Evolutionary conservation across 2,888 invertebrate genomes (phyloP).

Genomic region (Ennomos quercinarius): DNA sequence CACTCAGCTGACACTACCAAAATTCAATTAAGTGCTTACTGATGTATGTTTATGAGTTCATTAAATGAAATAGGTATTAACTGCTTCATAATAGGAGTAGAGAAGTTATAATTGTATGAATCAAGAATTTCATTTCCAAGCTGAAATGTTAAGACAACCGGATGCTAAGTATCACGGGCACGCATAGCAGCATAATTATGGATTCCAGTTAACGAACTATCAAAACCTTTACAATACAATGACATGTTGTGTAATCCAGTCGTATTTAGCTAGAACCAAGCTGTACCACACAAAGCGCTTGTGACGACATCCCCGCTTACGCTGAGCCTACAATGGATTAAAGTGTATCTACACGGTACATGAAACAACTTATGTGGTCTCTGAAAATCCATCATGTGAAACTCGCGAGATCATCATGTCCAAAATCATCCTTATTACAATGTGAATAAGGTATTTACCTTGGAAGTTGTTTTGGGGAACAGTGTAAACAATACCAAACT

Average conservation of each 20-base stretch:
- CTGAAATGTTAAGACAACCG: no score
- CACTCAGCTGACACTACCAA: constrained; percentile 17
- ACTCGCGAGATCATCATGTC: not conserved
- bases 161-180: no score
- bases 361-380: constrained; percentile 23
- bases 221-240: constrained; percentile 1
- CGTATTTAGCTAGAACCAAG: constrained; percentile 30
- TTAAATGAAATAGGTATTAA: not conserved
- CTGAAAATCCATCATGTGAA: constrained; percentile 23
- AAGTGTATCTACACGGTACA: constrained; percentile 29
- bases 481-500: constrained; percentile 16
- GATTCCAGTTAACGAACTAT: not conserved
- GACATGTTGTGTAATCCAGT: constrained; percentile 16
- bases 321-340: constrained; percentile 47
- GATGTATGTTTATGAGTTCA: no score
- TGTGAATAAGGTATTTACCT: not conserved
- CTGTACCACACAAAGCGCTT: constrained; percentile 33
- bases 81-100: not conserved
- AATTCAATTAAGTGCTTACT: constrained; percentile 3
- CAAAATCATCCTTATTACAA: constrained; percentile 3
- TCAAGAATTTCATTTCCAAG: no score
- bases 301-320: constrained; percentile 39
- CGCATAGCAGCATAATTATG: no score
- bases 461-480: not conserved
- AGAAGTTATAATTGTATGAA: no score